Conservation (phyloP, 2,797 vertebrate species). For the Pangasius krempfi region DNA sequence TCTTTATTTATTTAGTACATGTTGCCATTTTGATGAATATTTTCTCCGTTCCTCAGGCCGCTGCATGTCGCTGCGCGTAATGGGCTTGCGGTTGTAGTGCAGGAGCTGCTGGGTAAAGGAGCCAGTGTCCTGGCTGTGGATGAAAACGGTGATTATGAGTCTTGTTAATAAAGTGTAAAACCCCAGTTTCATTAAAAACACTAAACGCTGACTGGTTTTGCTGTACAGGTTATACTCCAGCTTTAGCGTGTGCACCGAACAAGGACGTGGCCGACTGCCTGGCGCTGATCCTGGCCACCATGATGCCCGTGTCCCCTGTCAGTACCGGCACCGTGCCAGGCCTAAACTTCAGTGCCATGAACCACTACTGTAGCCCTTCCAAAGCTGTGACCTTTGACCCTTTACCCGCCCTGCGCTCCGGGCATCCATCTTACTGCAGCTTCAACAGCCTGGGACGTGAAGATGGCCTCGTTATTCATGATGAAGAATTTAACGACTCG, state of each 20-base stretch:
- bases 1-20: not conserved
- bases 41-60: constrained; percentile 72
- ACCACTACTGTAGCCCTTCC: constrained; percentile 85
- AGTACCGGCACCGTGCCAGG: constrained; percentile 80
- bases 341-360: constrained; percentile 85
- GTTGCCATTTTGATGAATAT: not conserved
- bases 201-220: not conserved
- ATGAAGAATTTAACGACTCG: constrained; percentile 93
- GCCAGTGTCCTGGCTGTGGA: constrained; percentile 95
- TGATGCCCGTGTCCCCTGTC: constrained; percentile 92
- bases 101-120: constrained; percentile 93
- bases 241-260: constrained; percentile 92
- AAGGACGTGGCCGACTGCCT: constrained; percentile 95
- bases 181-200: not conserved
- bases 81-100: constrained; percentile 92
- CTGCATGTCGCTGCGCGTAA: constrained; percentile 91
- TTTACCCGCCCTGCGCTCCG: constrained; percentile 82
- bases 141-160: constrained; percentile 85
- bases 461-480: constrained; percentile 79
- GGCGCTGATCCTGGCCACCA: constrained; percentile 94
- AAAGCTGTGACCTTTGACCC: constrained; percentile 91
- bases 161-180: not conserved
- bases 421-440: constrained; percentile 86
- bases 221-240: constrained; percentile 81
- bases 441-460: constrained; percentile 86